Base-by-base conservation (phyloP, 1,140 invertebrate species). In the Drosophila equinoxialis region DNA sequence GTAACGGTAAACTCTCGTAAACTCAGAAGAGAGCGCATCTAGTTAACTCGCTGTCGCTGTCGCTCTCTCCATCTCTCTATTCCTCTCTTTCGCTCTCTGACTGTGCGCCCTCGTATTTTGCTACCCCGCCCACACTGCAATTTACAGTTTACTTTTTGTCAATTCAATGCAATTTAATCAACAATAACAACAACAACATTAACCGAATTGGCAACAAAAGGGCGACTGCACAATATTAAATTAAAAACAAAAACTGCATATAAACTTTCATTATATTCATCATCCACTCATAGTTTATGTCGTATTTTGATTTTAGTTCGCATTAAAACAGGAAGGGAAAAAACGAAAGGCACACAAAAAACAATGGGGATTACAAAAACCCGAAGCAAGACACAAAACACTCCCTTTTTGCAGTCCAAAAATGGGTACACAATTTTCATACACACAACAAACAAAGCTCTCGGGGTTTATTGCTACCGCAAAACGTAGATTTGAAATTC, bases 361-460 rank as follows among this genome's bases (percentile, higher is more conserved):
- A 20, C 23, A 55, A 54, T 37, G 41, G 42, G 45, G 8, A 45
- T 13, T 20, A 74, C 63, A 60, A 60, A 59, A 71, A 72, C 45
- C 45, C 45, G 17, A 51, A 20, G 20, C 45, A 23, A 23, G 45
- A 23, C 45, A 51, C 45, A 51, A 51, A 86, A 75, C 74, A 75
- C 82, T 81, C 78, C 82, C 74, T 71, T 67, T 67, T 83, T 80
- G 77, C 41, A 61, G 57, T 59, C 69, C 59, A 35, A 63, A 72
- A 80, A 80, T 82, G 68, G 74, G 71, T 77, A 74, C 77, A 82
- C 79, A 87, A 87, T 79, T 86, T 86, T 86, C 45, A 20, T 51
- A 79, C 83, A 77, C 79, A 77, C 79, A 87, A 86, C 83, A 86
- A 89, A 89, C 81, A 89, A 84, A 87, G 75, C 77, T 72, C 14